These are phyloP conservation scores for Abscondita cerata DNA, from an alignment of 2,888 invertebrate species.

Conservation along the genomic window DNA sequence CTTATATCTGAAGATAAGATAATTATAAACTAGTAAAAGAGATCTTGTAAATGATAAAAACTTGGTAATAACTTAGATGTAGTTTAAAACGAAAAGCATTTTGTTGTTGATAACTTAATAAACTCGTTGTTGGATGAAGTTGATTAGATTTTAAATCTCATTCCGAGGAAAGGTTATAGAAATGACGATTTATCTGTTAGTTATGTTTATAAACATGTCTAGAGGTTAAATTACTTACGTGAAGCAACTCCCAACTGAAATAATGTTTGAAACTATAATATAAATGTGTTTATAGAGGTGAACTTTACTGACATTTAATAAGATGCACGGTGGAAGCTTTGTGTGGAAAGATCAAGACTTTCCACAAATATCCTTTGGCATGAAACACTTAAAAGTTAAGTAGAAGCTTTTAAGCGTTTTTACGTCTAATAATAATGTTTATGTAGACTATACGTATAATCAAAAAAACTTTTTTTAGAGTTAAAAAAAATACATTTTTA, in stretches of 20 bases:
- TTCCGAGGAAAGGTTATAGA: slow-evolving; percentile 15
- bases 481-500: too few relatives aligned
- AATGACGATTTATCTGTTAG: slow-evolving; percentile 7
- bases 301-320: slow-evolving; percentile 17
- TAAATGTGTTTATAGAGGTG: slow-evolving; percentile 17
- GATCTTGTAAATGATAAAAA: slow-evolving; percentile 23
- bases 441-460: neutral
- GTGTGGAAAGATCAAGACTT: slow-evolving; percentile 11
- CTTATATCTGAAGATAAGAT: slow-evolving; percentile 2
- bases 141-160: slow-evolving; percentile 18
- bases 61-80: slow-evolving; percentile 22
- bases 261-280: slow-evolving; percentile 19
- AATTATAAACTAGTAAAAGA: slow-evolving; percentile 14
- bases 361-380: neutral
- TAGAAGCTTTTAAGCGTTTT: slow-evolving; percentile 7
- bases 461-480: too few relatives aligned
- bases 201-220: slow-evolving; percentile 19
- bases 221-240: slow-evolving; percentile 26
- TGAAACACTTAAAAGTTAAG: slow-evolving; percentile 6
- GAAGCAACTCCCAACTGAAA: slow-evolving; percentile 17
- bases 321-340: slow-evolving; percentile 16
- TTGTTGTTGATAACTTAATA: slow-evolving; percentile 23
- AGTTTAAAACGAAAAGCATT: slow-evolving; percentile 18
- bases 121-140: slow-evolving; percentile 19
- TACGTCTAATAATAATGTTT: neutral